Base-by-base conservation (phyloP, 1,140 invertebrate genomes). In the Daktulosphaira vitifoliae region DNA sequence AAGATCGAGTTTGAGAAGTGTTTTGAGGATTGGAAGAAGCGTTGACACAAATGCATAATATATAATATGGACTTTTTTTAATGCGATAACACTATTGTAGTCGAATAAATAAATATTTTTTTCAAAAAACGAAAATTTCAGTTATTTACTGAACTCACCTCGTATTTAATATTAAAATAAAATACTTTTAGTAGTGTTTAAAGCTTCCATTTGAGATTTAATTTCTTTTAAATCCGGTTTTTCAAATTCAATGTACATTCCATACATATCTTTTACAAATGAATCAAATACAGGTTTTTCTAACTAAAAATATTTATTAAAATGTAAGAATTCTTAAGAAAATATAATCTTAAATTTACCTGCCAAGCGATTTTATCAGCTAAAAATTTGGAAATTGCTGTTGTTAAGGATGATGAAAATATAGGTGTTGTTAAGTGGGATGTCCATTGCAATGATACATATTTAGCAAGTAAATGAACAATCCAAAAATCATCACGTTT, bases 301-400 rank as follows among this genome's bases (percentile, higher is more conserved):
- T 67, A 75, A 71, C 74, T 76, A 67, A 68, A 72, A 70, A 66
- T 48, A 54, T 56, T 37, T 48, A n/a, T n/a, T n/a, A 65, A 65
- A 49, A 48, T 1, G 6, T 13, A 56, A n/a, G n/a, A n/a, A n/a
- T n/a, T n/a, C n/a, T n/a, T n/a, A n/a, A n/a, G n/a, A n/a, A n/a
- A n/a, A n/a, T n/a, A n/a, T n/a, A n/a, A n/a, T n/a, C n/a, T n/a
- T n/a, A n/a, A n/a, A 33, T 25, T 62, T 71, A 76, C 75, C 72
- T 75, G 70, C 70, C 74, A 48, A 70, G 73, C 42, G 73, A 71
- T 66, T 76, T 65, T 70, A 8, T 68, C 67, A 13, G 86, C 84
- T n/a, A 89, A 68, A 67, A 85, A 89, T 51, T 83, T 81, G 8
- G 85, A 84, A 1, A 89, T 72, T 1, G 84, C 85, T 68, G 87